A percentile compares a stretch with the other conserved stretches of the same genome.
phyloP scores from a whole-genome alignment of 2,113 vertebrate species.

The Rattus norvegicus region GRCr8 NC_086035.1:9643501-9644000 shows the following conservation, averaged over 20 bases:
- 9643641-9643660: neutral
- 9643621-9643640: neutral
- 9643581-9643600: no score
- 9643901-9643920: neutral
- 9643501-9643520: slow-evolving; percentile 42
- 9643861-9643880: slow-evolving; percentile 38
- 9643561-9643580: neutral
- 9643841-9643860: slow-evolving; percentile 36
- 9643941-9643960: no score
- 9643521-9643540: neutral
- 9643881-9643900: neutral
- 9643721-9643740: neutral
- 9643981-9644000: neutral
- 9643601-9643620: neutral
- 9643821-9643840: neutral
- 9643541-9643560: neutral
- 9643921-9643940: neutral
- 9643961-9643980: neutral
- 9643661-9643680: neutral
- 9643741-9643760: neutral
- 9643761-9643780: neutral
- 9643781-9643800: neutral
- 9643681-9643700: neutral
- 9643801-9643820: neutral
- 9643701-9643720: slow-evolving; percentile 31